Evolutionary conservation across 1,140 invertebrate species (phyloP).

Genomic region (Metopolophium dirhodum): DNA sequence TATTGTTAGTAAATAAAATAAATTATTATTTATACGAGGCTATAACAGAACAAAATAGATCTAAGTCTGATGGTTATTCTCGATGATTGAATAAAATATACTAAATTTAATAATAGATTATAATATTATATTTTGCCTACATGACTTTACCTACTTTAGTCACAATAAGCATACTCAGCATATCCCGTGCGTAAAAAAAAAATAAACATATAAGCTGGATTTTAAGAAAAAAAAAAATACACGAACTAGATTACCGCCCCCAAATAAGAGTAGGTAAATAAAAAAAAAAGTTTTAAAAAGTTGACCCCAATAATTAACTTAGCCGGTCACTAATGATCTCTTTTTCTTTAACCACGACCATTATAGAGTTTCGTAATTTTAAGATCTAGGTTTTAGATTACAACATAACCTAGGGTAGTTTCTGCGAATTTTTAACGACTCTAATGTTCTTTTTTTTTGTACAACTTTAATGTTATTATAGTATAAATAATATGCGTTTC

Average conservation of each 20-base stretch:
- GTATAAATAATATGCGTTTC: neutral
- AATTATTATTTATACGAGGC: too few relatives aligned
- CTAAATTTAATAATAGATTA: neutral
- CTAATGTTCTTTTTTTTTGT: neutral
- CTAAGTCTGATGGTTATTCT: neutral
- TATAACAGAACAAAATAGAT: neutral
- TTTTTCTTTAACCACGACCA: slow-evolving; percentile 13
- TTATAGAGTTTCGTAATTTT: neutral
- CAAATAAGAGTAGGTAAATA: slow-evolving; percentile 16
- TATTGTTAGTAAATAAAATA: neutral
- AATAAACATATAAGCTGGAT: neutral
- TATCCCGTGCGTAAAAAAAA: neutral
- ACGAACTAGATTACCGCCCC: neutral
- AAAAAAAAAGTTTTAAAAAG: neutral
- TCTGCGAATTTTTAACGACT: slow-evolving; percentile 33
- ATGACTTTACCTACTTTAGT: neutral
- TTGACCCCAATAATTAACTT: slow-evolving; percentile 39
- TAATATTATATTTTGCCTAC: neutral
- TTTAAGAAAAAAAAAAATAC: neutral
- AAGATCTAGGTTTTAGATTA: slow-evolving; percentile 28
- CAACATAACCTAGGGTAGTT: neutral
- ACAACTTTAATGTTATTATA: neutral
- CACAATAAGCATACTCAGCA: neutral
- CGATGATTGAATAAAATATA: neutral
- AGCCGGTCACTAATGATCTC: slow-evolving; percentile 29